Evolutionary conservation across 2,113 vertebrate species (phyloP).

Genomic region (Crotalus horridus): DNA sequence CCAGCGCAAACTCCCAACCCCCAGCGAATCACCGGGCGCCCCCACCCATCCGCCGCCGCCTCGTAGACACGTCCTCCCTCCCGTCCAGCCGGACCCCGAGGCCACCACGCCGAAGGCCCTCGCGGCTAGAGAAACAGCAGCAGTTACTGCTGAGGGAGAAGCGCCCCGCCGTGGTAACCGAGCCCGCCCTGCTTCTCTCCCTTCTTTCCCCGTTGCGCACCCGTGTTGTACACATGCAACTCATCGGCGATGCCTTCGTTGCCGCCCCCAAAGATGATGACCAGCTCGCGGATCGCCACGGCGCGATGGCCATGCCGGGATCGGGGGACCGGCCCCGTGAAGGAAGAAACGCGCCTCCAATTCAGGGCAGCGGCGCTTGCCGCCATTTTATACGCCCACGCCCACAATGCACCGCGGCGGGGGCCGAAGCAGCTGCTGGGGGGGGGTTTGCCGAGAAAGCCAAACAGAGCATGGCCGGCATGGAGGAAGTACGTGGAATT

Average conservation of each 20-base stretch:
- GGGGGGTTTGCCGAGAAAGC: not conserved
- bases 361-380: slow-evolving; percentile 72
- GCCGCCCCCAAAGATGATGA: slow-evolving; percentile 92
- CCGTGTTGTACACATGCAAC: slow-evolving; percentile 94
- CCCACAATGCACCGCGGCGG: slow-evolving; percentile 70
- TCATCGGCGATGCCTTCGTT: slow-evolving; percentile 93
- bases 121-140: not conserved
- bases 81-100: not conserved
- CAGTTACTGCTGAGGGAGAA: slow-evolving; percentile 1
- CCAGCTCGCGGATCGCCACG: slow-evolving; percentile 85
- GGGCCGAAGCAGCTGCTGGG: not conserved
- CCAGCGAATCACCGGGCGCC: not conserved
- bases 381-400: slow-evolving; percentile 69
- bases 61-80: not conserved
- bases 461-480: not conserved
- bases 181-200: not conserved
- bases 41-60: not conserved
- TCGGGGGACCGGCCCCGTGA: slow-evolving; percentile 85
- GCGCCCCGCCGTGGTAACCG: slow-evolving; percentile 26
- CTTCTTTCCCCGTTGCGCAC: slow-evolving; percentile 60
- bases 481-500: not conserved
- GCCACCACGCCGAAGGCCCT: not conserved
- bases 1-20: not conserved
- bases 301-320: slow-evolving; percentile 92
- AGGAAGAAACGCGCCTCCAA: slow-evolving; percentile 86